phyloP scores from a whole-genome alignment of 2,797 vertebrate genomes.

The Pitangus sulphuratus region DNA sequence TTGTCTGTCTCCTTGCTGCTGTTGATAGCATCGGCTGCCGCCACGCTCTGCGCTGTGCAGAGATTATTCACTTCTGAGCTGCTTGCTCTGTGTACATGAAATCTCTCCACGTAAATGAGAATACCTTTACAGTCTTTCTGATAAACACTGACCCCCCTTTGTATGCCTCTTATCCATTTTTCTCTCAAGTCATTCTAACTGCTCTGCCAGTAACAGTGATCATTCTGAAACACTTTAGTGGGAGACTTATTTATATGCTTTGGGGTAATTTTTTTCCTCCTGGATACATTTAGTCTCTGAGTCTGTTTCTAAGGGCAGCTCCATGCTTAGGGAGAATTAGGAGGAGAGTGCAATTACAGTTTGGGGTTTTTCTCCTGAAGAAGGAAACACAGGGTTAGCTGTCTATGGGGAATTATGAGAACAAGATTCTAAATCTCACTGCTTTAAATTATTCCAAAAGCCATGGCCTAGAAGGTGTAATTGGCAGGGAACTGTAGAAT shows the following conservation, averaged over 20 bases:
- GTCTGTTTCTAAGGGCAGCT: background rate
- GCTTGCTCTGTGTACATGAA: background rate
- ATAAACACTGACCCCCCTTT: slow-evolving; percentile 4
- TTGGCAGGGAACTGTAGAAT: slow-evolving; percentile 65
- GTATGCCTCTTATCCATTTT: background rate
- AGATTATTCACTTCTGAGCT: background rate
- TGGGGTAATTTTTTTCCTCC: background rate
- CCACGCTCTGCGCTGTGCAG: background rate
- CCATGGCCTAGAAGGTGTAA: slow-evolving; percentile 56
- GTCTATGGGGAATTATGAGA: slow-evolving; percentile 51
- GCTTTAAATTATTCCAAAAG: slow-evolving; percentile 73
- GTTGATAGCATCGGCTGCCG: background rate
- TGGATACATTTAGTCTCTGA: background rate
- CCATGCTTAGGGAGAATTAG: background rate
- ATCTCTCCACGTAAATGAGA: background rate
- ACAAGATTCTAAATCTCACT: slow-evolving; percentile 56
- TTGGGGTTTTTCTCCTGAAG: background rate
- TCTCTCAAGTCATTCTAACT: background rate
- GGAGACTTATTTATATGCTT: background rate
- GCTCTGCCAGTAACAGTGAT: background rate
- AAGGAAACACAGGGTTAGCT: background rate
- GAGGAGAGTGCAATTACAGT: background rate
- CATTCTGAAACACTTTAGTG: background rate
- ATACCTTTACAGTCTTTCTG: slow-evolving; percentile 10
- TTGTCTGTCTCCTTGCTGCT: background rate